Conservation (phyloP, 2,888 invertebrate species). For the Ectemnius continuus region DNA sequence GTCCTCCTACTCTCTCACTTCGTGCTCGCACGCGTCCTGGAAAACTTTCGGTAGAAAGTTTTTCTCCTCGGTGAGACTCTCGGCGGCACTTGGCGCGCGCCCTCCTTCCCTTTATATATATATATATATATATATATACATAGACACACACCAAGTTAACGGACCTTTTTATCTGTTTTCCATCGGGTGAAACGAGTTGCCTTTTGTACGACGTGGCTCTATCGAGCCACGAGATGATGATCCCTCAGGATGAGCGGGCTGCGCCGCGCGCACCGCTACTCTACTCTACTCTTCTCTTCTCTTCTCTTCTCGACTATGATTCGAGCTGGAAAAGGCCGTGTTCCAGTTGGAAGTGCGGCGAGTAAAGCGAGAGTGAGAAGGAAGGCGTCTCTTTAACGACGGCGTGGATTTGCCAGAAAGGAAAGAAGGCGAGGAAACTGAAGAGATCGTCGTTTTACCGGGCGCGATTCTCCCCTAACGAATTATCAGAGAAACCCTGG, state of each 20-base stretch:
- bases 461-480: conserved; percentile 42
- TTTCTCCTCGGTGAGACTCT: conserved; percentile 25
- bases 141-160: conserved; percentile 48
- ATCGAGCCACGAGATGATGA: conserved; percentile 55
- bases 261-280: neutral
- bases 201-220: conserved; percentile 57
- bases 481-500: conserved; percentile 34
- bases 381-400: conserved; percentile 51
- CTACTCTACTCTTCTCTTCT: no score
- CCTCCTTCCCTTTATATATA: neutral
- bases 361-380: neutral
- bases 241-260: conserved; percentile 42
- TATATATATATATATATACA: neutral
- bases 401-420: conserved; percentile 34
- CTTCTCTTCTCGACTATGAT: neutral
- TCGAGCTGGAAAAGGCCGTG: neutral
- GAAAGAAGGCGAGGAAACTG: neutral
- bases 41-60: conserved; percentile 68
- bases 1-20: conserved; percentile 51
- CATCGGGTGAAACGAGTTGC: conserved; percentile 64
- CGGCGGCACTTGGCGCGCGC: conserved; percentile 4
- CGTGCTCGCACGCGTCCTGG: conserved; percentile 19
- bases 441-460: conserved; percentile 37
- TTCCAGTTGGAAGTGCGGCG: neutral
- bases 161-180: conserved; percentile 66